Evolutionary conservation across 2,113 vertebrate genomes (phyloP), one percentile per base, ranked within the genome.

Genomic region (Microcebus ravelobensis): DNA sequence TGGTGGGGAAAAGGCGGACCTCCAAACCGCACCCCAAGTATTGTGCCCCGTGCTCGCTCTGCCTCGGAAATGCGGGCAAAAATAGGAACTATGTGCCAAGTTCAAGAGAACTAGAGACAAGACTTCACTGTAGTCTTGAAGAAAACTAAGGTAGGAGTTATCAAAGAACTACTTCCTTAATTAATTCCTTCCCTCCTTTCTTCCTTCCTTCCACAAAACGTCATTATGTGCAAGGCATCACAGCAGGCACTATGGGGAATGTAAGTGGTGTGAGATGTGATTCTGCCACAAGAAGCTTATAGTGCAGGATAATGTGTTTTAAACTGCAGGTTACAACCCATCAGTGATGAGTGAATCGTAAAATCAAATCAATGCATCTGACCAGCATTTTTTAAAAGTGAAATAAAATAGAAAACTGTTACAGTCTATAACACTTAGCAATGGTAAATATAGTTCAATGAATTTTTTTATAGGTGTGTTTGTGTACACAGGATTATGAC

Each of bases 51-150:
- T 71, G 34, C 48, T 88, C 48, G 15, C 91, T 59, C 93, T 4
- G 0, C 50, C 39, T 48, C 36, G 68, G 25, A 85, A 84, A 82
- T 20, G 15, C 59, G 13, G 39, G 31, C 52, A 21, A 50, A 82
- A 76, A 21, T 18, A 84, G n/a, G 42, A 77, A 74, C 20, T 73
- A 20, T 42, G 59, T 59, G 67, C 42, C 36, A 85, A 87, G 73
- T 74, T 90, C 68, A 90, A 92, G 86, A 76, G 77, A 74, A 84
- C 45, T 39, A 6, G 73, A 95, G 73, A 93, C 12, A 65, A 91
- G 48, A 77, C 25, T 73, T 87, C n/a, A 45, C 7, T 80, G 14
- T 15, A 80, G 29, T 61, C 25, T 45, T 57, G 11, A 74, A 70
- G 57, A 73, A 90, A 90, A 79, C 52, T 36, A 63, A 85, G 65